A percentile compares a stretch with the other conserved stretches of the same genome.
Conservation (phyloP, 2,113 vertebrate species). For the Lepisosteus osseus region DNA sequence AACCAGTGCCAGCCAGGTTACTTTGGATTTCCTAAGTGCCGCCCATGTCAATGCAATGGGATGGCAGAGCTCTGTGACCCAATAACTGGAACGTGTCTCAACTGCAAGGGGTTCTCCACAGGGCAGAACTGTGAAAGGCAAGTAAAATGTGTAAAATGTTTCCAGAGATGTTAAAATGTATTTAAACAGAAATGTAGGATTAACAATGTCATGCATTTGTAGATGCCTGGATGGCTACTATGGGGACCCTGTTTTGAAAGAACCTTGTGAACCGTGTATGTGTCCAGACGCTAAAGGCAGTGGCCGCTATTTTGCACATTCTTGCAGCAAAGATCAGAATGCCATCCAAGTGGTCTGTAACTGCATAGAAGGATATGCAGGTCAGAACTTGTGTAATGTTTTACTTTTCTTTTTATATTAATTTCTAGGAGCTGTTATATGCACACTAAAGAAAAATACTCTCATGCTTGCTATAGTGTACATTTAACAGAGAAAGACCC, state of each 20-base stretch:
- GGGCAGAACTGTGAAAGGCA: conserved; percentile 75
- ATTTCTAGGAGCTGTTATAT: not conserved
- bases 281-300: conserved; percentile 72
- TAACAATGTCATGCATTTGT: conserved; percentile 33
- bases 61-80: conserved; percentile 68
- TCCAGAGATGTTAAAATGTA: no score
- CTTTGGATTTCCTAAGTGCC: conserved; percentile 79
- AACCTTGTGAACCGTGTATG: conserved; percentile 70
- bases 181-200: not conserved
- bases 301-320: conserved; percentile 70
- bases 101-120: conserved; percentile 60
- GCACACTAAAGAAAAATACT: not conserved
- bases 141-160: not conserved
- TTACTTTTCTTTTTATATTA: no score
- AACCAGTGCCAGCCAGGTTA: conserved; percentile 63
- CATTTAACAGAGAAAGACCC: no score
- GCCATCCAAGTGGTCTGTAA: conserved; percentile 62
- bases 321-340: conserved; percentile 67
- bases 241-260: conserved; percentile 62
- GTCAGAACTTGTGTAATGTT: conserved; percentile 38
- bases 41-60: conserved; percentile 67
- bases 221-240: conserved; percentile 79
- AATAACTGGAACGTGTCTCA: conserved; percentile 60
- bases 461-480: no score
- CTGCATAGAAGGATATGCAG: conserved; percentile 73